Evolutionary conservation across 2,888 invertebrate species (phyloP).

Genomic region (Euspilapteryx auroguttella): DNA sequence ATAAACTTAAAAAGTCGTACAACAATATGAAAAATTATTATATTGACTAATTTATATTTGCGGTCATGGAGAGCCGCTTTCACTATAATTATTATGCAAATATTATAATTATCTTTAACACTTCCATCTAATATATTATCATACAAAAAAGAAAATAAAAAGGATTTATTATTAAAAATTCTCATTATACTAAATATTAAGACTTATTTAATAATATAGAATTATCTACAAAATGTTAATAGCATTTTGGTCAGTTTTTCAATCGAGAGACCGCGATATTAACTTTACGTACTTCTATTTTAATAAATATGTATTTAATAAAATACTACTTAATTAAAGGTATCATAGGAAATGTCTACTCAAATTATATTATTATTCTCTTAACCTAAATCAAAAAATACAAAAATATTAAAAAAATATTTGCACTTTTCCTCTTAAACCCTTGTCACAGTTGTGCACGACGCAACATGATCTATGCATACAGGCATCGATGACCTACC

Average conservation of each 20-base stretch:
- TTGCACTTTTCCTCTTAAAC: constrained; percentile 45
- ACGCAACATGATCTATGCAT: constrained; percentile 11
- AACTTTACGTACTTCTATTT: constrained; percentile 28
- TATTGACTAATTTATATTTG: constrained; percentile 75
- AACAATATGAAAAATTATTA: constrained; percentile 84
- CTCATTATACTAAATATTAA: constrained; percentile 55
- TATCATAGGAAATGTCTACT: constrained; percentile 30
- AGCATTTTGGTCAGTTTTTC: constrained; percentile 51
- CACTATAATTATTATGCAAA: constrained; percentile 63
- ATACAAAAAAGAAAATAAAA: constrained; percentile 60
- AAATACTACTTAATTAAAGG: constrained; percentile 44
- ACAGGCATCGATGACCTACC: constrained; percentile 1
- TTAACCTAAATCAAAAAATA: constrained; percentile 58
- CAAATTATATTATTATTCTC: constrained; percentile 28
- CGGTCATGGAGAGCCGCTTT: constrained; percentile 72
- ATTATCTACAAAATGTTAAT: constrained; percentile 62
- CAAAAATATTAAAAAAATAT: constrained; percentile 61
- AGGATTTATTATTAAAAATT: constrained; percentile 58
- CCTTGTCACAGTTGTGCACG: constrained; percentile 46
- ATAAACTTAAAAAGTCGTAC: constrained; percentile 86
- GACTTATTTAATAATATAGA: constrained; percentile 53
- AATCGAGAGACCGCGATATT: constrained; percentile 35
- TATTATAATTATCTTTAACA: constrained; percentile 67
- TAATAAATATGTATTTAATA: constrained; percentile 39
- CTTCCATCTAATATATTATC: constrained; percentile 62